phyloP scores from a whole-genome alignment of 2,797 vertebrate species.

The Acanthis flammea region DNA sequence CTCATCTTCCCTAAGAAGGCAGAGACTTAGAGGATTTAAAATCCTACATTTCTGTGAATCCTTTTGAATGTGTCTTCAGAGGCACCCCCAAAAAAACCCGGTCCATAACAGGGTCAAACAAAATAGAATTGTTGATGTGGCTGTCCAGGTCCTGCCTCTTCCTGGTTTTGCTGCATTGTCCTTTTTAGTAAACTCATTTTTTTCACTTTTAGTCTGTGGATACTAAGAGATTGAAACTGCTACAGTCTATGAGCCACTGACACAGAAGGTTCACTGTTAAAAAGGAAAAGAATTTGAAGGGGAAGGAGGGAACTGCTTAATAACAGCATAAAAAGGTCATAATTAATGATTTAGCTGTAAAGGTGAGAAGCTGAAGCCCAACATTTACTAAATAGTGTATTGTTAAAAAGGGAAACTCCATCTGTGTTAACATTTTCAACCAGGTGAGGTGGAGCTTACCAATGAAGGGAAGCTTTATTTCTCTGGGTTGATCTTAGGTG shows the following conservation, averaged over 20 bases:
- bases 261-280: slow-evolving; percentile 24
- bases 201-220: neutral
- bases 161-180: neutral
- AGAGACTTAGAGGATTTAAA: neutral
- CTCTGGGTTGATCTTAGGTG: neutral
- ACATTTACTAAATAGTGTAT: slow-evolving; percentile 45
- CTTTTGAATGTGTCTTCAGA: rapidly evolving
- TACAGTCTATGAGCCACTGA: neutral
- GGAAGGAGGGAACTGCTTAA: neutral
- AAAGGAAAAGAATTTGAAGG: slow-evolving; percentile 24
- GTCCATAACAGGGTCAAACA: neutral
- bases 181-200: neutral
- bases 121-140: neutral
- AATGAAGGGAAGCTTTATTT: slow-evolving; percentile 52
- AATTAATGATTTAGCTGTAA: slow-evolving; percentile 33
- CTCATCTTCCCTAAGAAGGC: neutral
- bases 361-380: slow-evolving; percentile 6
- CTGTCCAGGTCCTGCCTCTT: neutral
- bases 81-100: neutral
- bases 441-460: neutral
- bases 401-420: slow-evolving; percentile 36
- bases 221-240: neutral
- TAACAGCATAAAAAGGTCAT: slow-evolving; percentile 8
- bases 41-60: neutral
- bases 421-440: neutral